A percentile compares a stretch with the other conserved stretches of the same genome.
phyloP scores from a whole-genome alignment of 2,797 vertebrate species.

The Microcaecilia unicolor region DNA sequence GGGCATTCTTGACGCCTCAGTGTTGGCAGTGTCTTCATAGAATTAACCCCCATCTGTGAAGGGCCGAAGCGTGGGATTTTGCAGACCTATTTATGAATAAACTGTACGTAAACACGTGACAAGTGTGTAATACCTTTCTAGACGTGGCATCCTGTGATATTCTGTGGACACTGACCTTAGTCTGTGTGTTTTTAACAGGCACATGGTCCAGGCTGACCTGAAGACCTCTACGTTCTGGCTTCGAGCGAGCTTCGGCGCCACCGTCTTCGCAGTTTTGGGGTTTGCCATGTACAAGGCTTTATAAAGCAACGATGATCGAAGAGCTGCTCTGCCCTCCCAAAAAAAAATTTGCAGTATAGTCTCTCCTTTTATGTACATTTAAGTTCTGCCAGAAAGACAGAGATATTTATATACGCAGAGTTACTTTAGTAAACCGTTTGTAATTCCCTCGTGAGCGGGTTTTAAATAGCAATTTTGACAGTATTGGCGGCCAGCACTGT shows the following conservation, averaged over 20 bases:
- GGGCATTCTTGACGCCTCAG: no score
- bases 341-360: no score
- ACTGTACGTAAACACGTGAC: no score
- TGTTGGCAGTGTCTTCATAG: no score
- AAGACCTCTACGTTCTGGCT: slow-evolving; percentile 98
- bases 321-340: slow-evolving; percentile 41
- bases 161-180: slow-evolving; percentile 15
- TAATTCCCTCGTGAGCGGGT: slow-evolving; percentile 61
- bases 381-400: slow-evolving; percentile 53
- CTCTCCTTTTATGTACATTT: slow-evolving; percentile 66
- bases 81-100: no score
- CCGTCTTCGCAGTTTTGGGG: slow-evolving; percentile 89
- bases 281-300: slow-evolving; percentile 97
- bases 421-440: slow-evolving; percentile 68
- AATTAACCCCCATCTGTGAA: no score
- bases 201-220: slow-evolving; percentile 91
- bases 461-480: slow-evolving; percentile 52
- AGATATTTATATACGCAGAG: slow-evolving; percentile 65
- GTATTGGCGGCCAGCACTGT: slow-evolving; percentile 37
- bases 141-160: slow-evolving; percentile 6
- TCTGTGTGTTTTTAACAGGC: slow-evolving; percentile 62
- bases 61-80: no score
- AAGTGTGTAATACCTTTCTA: slow-evolving; percentile 27
- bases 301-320: slow-evolving; percentile 86
- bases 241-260: slow-evolving; percentile 91